Percentiles rank a stretch among this genome's conserved stretches.
Conservation (phyloP, 2,113 vertebrate species). For the Macrotis lagotis region DNA sequence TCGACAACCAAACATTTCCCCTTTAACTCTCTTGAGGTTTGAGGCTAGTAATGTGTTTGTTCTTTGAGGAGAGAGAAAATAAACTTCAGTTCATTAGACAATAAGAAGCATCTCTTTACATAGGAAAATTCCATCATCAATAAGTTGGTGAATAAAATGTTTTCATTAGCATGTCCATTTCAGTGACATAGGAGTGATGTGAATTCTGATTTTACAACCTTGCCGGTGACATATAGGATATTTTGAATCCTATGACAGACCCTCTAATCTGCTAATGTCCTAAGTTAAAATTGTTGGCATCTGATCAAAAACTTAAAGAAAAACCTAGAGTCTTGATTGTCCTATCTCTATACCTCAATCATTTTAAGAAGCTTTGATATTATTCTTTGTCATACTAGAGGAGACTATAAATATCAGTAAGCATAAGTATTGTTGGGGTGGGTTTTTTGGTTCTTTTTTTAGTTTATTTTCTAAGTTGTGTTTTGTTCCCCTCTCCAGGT, state of each 20-base stretch:
- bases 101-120: neutral
- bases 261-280: neutral
- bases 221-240: neutral
- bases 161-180: neutral
- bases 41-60: neutral
- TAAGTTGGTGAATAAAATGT: constrained; percentile 16
- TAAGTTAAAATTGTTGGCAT: neutral
- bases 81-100: constrained; percentile 32
- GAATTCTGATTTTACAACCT: constrained; percentile 8
- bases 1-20: constrained; percentile 1
- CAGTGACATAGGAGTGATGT: neutral
- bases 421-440: neutral
- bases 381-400: neutral
- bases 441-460: neutral
- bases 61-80: constrained; percentile 25
- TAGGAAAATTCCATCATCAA: neutral
- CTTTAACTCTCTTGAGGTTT: neutral
- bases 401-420: neutral
- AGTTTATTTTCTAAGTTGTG: constrained; percentile 19
- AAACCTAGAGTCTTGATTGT: neutral
- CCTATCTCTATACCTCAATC: neutral
- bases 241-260: neutral
- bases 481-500: constrained; percentile 22
- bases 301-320: neutral
- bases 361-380: neutral